Evolutionary conservation across 2,113 vertebrate genomes (phyloP), one percentile per base, ranked within the genome.

Genomic region (Brachypodius melanocephalos): DNA sequence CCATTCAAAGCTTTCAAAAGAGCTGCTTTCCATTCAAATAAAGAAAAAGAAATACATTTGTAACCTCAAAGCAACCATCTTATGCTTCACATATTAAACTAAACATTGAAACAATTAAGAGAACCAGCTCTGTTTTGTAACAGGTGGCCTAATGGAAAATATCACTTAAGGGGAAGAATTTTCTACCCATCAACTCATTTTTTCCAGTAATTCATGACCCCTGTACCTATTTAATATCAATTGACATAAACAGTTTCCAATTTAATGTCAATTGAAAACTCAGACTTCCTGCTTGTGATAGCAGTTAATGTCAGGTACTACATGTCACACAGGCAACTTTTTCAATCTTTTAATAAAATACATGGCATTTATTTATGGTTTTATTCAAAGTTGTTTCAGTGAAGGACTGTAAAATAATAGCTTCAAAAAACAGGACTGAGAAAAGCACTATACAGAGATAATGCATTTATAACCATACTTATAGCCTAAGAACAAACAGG

Each of bases 251-350:
- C 61, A 91, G 74, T 74, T 85, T 93, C 73, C 59, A 26, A 25
- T 83, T 83, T 88, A 59, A 89, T 42, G 17, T 79, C 84, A 90
- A 75, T 7, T 93, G 74, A 92, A 96, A 96, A 96, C 86, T 66
- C 48, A 67, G 19, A 42, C 28, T 57, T 94, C 55, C 78, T 76
- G 49, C 62, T 91, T 89, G 45, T 57, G 34, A 96, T 8, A 91
- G 67, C 36, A 90, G 32, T 93, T 91, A 69, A 42, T 38, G 28
- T 45, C 62, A 93, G 77, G 81, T 93, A 87, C 32, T 72, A 83
- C 10, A 73, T 1, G 15, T 43, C 49, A 90, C 36, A 66, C 8
- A 34, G 12, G 22, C 25, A 62, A 29, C 14, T 74, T 93, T 95
- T 86, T 75, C 54, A 91, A 49, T 58, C 65, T 85, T 93, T 71